Conservation (phyloP, 2,797 vertebrate genomes). For the Halcyon badia region DNA sequence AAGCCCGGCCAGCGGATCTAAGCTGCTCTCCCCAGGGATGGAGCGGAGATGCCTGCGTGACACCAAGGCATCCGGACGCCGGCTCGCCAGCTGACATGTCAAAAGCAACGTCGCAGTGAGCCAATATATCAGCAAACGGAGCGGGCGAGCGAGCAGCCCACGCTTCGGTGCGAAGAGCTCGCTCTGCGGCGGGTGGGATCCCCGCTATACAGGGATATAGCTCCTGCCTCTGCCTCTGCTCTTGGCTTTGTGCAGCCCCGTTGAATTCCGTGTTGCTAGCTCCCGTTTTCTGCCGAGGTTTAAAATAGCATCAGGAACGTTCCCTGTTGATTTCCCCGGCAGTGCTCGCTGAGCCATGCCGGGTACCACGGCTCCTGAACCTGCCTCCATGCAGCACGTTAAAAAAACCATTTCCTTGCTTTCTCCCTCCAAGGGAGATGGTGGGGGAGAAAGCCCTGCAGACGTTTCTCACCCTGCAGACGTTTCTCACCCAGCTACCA, state of each 20-base stretch:
- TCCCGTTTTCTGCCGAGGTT: slow-evolving; percentile 7
- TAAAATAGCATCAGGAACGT: slow-evolving; percentile 53
- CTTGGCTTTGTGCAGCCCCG: neutral
- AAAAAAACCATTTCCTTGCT: neutral
- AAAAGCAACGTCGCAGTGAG: neutral
- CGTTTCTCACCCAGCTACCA: neutral
- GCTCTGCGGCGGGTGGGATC: neutral
- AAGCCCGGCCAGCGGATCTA: neutral
- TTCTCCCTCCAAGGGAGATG: neutral
- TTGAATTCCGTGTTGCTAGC: neutral
- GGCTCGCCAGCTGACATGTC: slow-evolving; percentile 10
- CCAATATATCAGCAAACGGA: neutral
- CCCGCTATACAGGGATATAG: neutral
- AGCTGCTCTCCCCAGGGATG: slow-evolving; percentile 20
- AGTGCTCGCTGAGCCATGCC: neutral
- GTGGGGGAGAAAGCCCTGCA: neutral
- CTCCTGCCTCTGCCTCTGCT: neutral
- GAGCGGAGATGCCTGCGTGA: neutral
- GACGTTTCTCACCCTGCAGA: neutral
- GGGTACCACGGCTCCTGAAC: neutral
- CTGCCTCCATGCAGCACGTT: neutral
- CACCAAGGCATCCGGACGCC: neutral
- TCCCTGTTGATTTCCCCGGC: slow-evolving; percentile 27
- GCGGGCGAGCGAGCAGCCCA: neutral
- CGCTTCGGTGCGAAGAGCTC: neutral